phyloP scores from a whole-genome alignment of 2,797 vertebrate species.

The Nannoperca australis region DNA sequence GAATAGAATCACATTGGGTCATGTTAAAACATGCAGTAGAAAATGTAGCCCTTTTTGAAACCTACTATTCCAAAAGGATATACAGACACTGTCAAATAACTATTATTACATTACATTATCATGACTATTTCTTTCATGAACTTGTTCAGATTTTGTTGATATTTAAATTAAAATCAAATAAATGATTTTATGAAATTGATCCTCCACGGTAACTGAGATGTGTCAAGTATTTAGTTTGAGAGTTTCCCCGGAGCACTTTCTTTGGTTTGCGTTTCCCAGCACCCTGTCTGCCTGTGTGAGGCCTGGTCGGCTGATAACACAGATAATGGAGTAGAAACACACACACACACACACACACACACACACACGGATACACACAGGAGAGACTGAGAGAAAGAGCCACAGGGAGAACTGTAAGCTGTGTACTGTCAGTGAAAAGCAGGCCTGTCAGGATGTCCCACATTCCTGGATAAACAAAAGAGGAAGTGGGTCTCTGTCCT shows the following conservation, averaged over 20 bases:
- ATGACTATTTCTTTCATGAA: no score
- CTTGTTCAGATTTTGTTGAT: no score
- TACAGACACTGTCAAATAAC: background rate
- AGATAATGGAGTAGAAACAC: slow-evolving; percentile 62
- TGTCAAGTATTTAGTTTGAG: slow-evolving; percentile 1
- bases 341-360: slow-evolving; percentile 6
- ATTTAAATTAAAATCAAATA: no score
- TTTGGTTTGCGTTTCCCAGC: slow-evolving; percentile 58
- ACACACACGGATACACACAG: background rate
- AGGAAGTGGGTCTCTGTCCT: slow-evolving; percentile 70
- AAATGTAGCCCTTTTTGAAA: background rate
- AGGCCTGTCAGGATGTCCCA: slow-evolving; percentile 75
- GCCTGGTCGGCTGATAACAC: slow-evolving; percentile 62
- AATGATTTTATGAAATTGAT: background rate
- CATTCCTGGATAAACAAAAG: slow-evolving; percentile 81
- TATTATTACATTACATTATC: no score
- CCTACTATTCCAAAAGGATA: background rate
- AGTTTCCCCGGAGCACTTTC: slow-evolving; percentile 10
- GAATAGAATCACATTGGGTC: background rate
- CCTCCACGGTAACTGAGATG: background rate
- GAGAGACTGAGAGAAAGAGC: slow-evolving; percentile 56
- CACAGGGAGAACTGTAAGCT: slow-evolving; percentile 69
- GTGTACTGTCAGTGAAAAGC: slow-evolving; percentile 75
- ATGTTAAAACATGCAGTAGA: slow-evolving; percentile 37
- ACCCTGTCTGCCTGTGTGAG: slow-evolving; percentile 37